Conservation (phyloP, 2,888 invertebrate species). For the Lasioglossum lativentre region DNA sequence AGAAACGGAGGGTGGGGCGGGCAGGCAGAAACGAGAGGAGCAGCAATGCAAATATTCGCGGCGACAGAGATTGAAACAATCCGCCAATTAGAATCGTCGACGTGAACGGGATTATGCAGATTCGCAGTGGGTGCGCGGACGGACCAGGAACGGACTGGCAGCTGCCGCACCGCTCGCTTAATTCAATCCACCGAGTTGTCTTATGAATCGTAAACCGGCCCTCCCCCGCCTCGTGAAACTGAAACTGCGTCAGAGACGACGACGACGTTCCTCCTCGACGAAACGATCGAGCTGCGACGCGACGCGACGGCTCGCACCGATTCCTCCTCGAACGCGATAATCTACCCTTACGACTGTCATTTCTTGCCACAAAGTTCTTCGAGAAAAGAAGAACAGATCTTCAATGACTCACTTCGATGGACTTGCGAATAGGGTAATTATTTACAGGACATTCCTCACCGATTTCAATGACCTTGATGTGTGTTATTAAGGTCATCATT, state of each 20-base stretch:
- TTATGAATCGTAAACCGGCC: conserved; percentile 83
- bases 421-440: no score
- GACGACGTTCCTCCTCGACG: conserved; percentile 14
- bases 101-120: conserved; percentile 84
- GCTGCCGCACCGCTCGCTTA: conserved; percentile 81
- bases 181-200: conserved; percentile 84
- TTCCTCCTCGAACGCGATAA: conserved; percentile 64
- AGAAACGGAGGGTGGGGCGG: conserved; percentile 14
- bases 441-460: no score
- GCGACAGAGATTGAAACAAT: conserved; percentile 84
- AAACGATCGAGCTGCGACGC: background rate
- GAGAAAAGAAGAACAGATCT: background rate
- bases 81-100: conserved; percentile 84
- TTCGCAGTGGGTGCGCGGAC: conserved; percentile 77
- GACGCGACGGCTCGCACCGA: conserved; percentile 25
- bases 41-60: conserved; percentile 79
- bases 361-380: background rate
- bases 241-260: conserved; percentile 63
- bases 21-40: conserved; percentile 44
- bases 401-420: no score
- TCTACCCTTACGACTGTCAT: conserved; percentile 1
- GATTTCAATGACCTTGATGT: no score
- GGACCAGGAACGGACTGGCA: conserved; percentile 76
- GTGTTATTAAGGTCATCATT: no score
- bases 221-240: conserved; percentile 70